Evolutionary conservation across 2,888 invertebrate species (phyloP).

Genomic region (Sphaerophoria taeniata): DNA sequence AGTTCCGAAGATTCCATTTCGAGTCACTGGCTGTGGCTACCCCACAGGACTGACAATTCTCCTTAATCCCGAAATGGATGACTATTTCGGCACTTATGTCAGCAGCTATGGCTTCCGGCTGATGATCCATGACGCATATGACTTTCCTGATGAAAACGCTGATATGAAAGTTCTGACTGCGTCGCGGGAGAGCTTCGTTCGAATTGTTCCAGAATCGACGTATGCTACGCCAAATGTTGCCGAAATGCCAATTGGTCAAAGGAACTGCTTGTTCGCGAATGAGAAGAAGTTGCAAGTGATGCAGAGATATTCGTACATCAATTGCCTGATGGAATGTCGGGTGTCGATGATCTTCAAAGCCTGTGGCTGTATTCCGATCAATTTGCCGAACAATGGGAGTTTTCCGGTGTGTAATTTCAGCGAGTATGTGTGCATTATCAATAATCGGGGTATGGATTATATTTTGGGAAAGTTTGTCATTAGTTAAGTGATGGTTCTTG

Average conservation of each 20-base stretch:
- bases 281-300: conserved; percentile 83
- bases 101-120: conserved; percentile 87
- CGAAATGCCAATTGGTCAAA: conserved; percentile 82
- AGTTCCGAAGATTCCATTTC: conserved; percentile 83
- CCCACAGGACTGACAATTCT: conserved; percentile 87
- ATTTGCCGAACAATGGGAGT: conserved; percentile 83
- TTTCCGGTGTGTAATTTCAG: conserved; percentile 77
- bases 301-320: conserved; percentile 86
- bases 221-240: conserved; percentile 85
- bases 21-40: conserved; percentile 88
- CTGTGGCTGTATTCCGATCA: conserved; percentile 87
- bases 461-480: neutral
- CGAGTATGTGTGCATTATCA: conserved; percentile 78
- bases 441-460: conserved; percentile 77
- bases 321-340: conserved; percentile 86
- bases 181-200: conserved; percentile 85
- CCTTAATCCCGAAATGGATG: conserved; percentile 84
- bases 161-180: conserved; percentile 85
- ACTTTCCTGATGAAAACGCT: conserved; percentile 86
- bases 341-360: conserved; percentile 82
- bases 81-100: conserved; percentile 86
- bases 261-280: conserved; percentile 86
- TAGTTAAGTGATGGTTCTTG: neutral
- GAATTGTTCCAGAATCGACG: conserved; percentile 86
- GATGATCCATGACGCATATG: conserved; percentile 86